Evolutionary conservation across 2,797 vertebrate species (phyloP).

Genomic region (Cuculus canorus): DNA sequence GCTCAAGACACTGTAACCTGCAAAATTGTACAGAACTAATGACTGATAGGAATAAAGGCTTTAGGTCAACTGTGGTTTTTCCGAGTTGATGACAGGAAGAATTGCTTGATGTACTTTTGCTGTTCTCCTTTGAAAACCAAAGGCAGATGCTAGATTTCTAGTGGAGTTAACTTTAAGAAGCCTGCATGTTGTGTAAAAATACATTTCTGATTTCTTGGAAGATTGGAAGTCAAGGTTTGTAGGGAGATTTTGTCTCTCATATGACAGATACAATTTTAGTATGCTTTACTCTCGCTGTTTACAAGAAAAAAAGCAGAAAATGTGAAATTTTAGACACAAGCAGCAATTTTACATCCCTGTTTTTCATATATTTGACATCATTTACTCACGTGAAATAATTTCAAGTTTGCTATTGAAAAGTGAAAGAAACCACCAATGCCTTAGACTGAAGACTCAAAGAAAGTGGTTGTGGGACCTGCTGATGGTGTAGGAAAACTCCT

Average conservation of each 20-base stretch:
- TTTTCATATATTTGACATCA: neutral
- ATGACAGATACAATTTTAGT: fast-evolving
- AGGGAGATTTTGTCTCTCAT: neutral
- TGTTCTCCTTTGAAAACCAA: neutral
- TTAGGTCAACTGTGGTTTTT: fast-evolving
- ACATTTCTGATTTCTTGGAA: neutral
- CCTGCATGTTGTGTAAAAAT: neutral
- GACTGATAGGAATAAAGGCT: fast-evolving
- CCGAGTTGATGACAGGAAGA: neutral
- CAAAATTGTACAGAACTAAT: neutral
- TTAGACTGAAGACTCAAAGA: neutral
- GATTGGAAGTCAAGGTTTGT: neutral
- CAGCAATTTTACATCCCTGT: neutral
- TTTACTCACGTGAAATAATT: neutral
- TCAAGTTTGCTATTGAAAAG: neutral
- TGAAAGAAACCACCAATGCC: neutral
- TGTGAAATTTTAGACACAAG: neutral
- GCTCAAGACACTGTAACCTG: neutral
- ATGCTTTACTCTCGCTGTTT: neutral
- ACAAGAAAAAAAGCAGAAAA: neutral
- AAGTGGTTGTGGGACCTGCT: neutral
- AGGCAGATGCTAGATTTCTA: neutral
- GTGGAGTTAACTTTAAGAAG: neutral
- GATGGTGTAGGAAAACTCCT: neutral
- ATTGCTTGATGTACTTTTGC: neutral